Base-by-base conservation (phyloP, 2,113 vertebrate genomes). In the Gymnorhina tibicen region DNA sequence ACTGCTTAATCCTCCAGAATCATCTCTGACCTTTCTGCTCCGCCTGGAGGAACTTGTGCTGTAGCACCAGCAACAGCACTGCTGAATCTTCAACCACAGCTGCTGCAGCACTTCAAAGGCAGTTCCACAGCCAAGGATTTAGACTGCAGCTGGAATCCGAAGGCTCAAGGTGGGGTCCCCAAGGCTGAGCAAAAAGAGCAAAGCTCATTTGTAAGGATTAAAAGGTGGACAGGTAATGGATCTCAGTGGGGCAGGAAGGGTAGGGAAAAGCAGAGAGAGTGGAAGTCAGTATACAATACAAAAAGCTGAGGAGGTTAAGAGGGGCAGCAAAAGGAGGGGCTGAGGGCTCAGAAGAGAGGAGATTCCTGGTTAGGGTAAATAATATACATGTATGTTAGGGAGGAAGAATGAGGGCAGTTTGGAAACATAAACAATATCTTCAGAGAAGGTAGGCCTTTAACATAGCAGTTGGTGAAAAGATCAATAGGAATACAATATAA, bases 171-270 rank as follows among this genome's bases (percentile, higher is more conserved):
- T 89, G 87, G 53, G 69, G 94, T 84, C 86, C 47, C 41, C 21
- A 37, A 79, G 60, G 86, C 80, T 68, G 62, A 97, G 77, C 53
- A 74, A 93, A 95, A 92, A 90, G 82, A 94, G 66, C 41, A 92
- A 73, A 89, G 76, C 92, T 93, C 96, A 95, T 97, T 94, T 97
- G 94, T 96, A 97, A 96, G 91, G 96, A 97, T 97, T 96, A 97
- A 92, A 96, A 72, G 0, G 6, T 78, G 92, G 96, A 97, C 96
- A 96, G 96, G 92, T 96, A 95, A 97, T 96, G 91, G 95, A 97
- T 92, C 95, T 95, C 94, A 94, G 75, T 66, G 86, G 66, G 56
- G 76, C 27, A 11, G 83, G 76, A 58, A 94, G 76, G 60, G 76
- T 44, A 88, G 58, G 41, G 69, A 35, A 94, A 96, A 68, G 73